A percentile compares a stretch with the other conserved stretches of the same genome.
These are phyloP conservation scores for Nettapus auritus DNA, from an alignment of 2,113 vertebrate genomes.

Conservation along the genomic window DNA sequence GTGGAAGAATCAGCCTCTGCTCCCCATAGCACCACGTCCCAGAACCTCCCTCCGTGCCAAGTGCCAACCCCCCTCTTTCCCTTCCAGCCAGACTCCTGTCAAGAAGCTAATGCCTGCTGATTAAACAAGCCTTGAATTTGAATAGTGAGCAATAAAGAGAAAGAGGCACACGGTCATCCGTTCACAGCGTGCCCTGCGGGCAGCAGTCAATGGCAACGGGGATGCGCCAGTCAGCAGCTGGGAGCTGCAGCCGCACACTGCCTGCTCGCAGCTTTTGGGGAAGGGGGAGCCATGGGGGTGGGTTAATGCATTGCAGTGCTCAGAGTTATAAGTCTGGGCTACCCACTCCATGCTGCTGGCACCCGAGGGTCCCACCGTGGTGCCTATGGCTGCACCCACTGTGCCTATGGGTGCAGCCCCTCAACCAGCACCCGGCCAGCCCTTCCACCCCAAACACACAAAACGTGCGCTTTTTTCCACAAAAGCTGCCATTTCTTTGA, in stretches of 20 bases:
- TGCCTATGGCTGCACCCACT: too few species aligned
- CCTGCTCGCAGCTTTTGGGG: slow-evolving; percentile 60
- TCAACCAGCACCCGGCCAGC: fast-evolving
- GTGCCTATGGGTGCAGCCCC: not conserved
- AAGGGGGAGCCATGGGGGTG: not conserved
- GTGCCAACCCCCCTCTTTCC: not conserved
- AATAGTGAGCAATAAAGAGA: slow-evolving; percentile 65
- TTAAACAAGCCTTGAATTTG: slow-evolving; percentile 81
- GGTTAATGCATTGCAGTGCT: slow-evolving; percentile 76
- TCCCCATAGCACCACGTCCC: slow-evolving; percentile 61
- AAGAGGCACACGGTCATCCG: slow-evolving; percentile 53
- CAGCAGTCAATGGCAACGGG: slow-evolving; percentile 72
- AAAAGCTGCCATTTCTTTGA: not conserved
- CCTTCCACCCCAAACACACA: not conserved
- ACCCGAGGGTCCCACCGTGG: too few species aligned
- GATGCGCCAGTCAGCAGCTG: slow-evolving; percentile 66
- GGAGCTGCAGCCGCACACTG: slow-evolving; percentile 78
- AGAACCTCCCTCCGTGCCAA: not conserved
- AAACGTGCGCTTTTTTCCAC: not conserved
- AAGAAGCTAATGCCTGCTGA: slow-evolving; percentile 80
- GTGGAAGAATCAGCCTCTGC: slow-evolving; percentile 49
- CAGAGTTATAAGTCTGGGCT: slow-evolving; percentile 44
- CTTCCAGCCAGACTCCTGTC: slow-evolving; percentile 71
- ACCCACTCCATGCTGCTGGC: not conserved
- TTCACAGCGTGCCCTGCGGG: slow-evolving; percentile 48